Base-by-base conservation (phyloP, 2,888 invertebrate species). In the Eutolmus rufibarbis region DNA sequence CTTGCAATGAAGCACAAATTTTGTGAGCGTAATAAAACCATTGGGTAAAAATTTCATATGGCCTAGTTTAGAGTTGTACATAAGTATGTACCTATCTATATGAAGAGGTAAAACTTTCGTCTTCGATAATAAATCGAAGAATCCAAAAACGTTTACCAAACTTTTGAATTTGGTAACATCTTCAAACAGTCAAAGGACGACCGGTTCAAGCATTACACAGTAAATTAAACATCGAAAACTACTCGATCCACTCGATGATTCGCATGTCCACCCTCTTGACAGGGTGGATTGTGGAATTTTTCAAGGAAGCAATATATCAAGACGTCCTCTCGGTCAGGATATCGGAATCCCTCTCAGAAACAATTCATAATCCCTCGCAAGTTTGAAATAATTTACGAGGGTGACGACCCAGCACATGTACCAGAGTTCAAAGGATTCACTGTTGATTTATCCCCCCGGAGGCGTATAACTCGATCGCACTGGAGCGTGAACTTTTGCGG, bases 401-500 rank as follows among this genome's bases (percentile, higher is more conserved):
- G 57, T 51, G 51, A 34, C 82, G 40, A 37, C 82, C 57, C 82
- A 66, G 23, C 31, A 82, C 82, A 37, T 37, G 51, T 79, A 28
- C 34, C 7, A 28, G 19, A 76, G 82, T 82, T 82, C 57, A 82
- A 82, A 66, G 82, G 82, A 28, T 82, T 57, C 57, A 66, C 57
- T 82, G 57, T 82, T 82, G 82, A 82, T 82, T 82, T 82, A 82
- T 82, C 66, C 82, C 37, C 2, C 23, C 28, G 23, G 23, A 40
- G 23, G 34, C 82, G 37, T 57, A 82, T 82, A 82, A 37, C 57
- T 56, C 57, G 34, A 51, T 66, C 57, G 82, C 56, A 57, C 12
- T 66, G 37, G 57, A 82, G 57, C 82, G 57, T 82, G 82, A 82
- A 82, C 82, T 82, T 82, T 82, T 82, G 82, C 51, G 82, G 79